Evolutionary conservation across 2,888 invertebrate species (phyloP).

Genomic region (Lasioglossum malachurum): DNA sequence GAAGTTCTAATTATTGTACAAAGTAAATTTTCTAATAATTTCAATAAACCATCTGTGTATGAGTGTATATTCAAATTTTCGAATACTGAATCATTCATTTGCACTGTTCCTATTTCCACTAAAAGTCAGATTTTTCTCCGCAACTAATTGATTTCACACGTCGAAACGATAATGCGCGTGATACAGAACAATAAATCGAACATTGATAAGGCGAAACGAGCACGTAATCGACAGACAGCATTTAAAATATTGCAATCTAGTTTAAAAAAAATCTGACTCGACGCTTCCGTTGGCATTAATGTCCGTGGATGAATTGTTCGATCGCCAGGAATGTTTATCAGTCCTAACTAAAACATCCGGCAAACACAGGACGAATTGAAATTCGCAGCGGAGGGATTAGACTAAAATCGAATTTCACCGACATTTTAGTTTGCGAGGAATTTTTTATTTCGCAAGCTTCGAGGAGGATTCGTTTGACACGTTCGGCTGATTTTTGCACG

Average conservation of each 20-base stretch:
- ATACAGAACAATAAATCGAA: neutral
- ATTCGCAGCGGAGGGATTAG: neutral
- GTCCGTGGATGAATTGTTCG: neutral
- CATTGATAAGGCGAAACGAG: too few species aligned
- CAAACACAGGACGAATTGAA: neutral
- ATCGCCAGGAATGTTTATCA: neutral
- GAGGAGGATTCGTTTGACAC: slow-evolving; percentile 6
- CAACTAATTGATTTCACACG: neutral
- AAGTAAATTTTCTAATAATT: too few species aligned
- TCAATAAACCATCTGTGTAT: neutral
- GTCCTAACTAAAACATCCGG: neutral
- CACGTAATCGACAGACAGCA: too few species aligned
- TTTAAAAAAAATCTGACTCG: neutral
- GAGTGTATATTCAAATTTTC: too few species aligned
- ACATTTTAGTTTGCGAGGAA: neutral
- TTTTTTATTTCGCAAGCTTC: neutral
- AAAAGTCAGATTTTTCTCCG: neutral
- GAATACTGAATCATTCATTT: too few species aligned
- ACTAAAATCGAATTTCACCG: neutral
- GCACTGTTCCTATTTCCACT: too few species aligned
- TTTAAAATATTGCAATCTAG: neutral
- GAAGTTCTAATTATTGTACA: too few species aligned
- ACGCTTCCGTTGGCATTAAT: neutral
- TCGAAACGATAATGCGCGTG: neutral
- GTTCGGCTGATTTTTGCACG: neutral